Base-by-base conservation (phyloP, 2,797 vertebrate species). In the Toxotes lorentzi region DNA sequence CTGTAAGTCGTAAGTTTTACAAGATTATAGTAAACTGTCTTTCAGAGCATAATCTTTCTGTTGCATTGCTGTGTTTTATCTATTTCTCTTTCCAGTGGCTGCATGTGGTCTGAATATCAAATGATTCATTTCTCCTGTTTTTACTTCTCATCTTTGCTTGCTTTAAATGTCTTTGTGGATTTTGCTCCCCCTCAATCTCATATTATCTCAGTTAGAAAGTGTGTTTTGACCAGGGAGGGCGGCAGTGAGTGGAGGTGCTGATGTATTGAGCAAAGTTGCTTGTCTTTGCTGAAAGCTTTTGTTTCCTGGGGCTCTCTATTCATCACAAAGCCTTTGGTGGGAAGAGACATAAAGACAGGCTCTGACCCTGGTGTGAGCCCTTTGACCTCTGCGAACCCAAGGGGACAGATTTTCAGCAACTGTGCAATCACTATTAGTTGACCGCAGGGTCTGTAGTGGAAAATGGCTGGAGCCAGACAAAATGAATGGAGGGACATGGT, bases 261-360 rank as follows among this genome's bases (percentile, higher is more conserved):
- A 97, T 98, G 96, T 97, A 97, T 96, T 95, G 96, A 95, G 93
- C 94, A 89, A 95, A 96, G 96, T 97, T 96, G 97, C 97, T 96
- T 95, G 96, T 95, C 94, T 95, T 95, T 92, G 91, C 95, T 96
- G 96, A 96, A 96, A 96, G 94, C 96, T 96, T 96, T 92, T 93
- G 94, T 96, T 93, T 95, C 93, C 95, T 93, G 95, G 94, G 96
- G 96, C 95, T 96, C 95, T 93, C 95, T 96, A 98, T 97, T 98
- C 97, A 98, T 97, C 97, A 98, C 96, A 95, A 96, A 95, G 96
- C 96, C 97, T 97, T 98, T 97, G 97, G 95, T 97, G 95, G 95
- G 96, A 96, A 97, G 96, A 95, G 93, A 93, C 93, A 95, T 93
- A 95, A 95, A 95, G 94, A 97, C 95, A 94, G 96, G 94, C 92